phyloP scores from a whole-genome alignment of 2,797 vertebrate species.

The Channa striata region DNA sequence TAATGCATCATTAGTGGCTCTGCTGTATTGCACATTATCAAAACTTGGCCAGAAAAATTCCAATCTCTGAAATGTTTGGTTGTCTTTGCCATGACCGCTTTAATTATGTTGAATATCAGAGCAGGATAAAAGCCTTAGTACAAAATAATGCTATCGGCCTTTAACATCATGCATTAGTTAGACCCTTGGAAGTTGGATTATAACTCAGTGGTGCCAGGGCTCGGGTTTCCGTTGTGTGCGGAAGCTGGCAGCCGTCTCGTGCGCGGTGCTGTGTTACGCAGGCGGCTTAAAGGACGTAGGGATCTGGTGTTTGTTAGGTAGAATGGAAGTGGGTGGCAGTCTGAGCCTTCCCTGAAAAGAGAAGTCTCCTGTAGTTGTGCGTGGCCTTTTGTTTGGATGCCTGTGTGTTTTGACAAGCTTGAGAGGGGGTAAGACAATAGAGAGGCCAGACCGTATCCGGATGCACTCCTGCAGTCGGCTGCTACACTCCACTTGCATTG shows the following conservation, averaged over 20 bases:
- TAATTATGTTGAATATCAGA: constrained; percentile 1
- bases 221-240: constrained; percentile 37
- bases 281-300: constrained; percentile 14
- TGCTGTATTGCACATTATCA: neutral
- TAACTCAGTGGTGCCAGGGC: constrained; percentile 16
- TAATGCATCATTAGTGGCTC: neutral
- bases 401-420: constrained; percentile 73
- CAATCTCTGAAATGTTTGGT: neutral
- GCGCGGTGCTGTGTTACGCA: constrained; percentile 39
- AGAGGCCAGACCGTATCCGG: constrained; percentile 26
- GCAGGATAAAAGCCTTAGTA: neutral
- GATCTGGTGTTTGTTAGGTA: constrained; percentile 46
- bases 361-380: constrained; percentile 43
- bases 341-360: constrained; percentile 43
- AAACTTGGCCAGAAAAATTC: neutral
- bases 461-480: constrained; percentile 18
- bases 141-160: neutral
- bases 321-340: constrained; percentile 43
- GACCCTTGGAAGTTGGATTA: constrained; percentile 23
- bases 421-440: constrained; percentile 57
- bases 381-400: constrained; percentile 57
- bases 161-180: constrained; percentile 15
- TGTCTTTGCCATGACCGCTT: neutral
- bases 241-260: constrained; percentile 26
- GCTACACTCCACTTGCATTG: constrained; percentile 11